These are phyloP conservation scores for Palloptera scutellata DNA, from an alignment of 2,888 invertebrate species.

Conservation along the genomic window DNA sequence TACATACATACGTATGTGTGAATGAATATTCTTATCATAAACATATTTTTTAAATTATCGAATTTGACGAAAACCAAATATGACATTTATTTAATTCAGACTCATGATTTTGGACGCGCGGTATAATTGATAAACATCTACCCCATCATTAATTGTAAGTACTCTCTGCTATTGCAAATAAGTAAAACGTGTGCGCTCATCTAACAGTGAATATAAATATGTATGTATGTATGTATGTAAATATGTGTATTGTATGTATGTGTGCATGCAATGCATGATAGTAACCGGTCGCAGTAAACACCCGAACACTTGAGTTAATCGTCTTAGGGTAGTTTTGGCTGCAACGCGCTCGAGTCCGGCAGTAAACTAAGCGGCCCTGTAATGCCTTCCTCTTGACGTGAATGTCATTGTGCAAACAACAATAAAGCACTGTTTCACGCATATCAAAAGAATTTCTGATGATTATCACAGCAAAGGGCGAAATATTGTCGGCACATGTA, in stretches of 20 bases:
- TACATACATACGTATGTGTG: too few species aligned
- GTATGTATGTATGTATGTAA: not conserved
- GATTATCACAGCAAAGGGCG: slow-evolving; percentile 62
- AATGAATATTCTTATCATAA: not conserved
- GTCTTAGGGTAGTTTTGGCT: slow-evolving; percentile 58
- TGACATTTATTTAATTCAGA: slow-evolving; percentile 64
- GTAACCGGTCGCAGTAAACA: slow-evolving; percentile 42
- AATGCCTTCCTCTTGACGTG: slow-evolving; percentile 44
- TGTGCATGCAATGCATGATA: slow-evolving; percentile 1
- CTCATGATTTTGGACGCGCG: slow-evolving; percentile 60
- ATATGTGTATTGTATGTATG: slow-evolving; percentile 3
- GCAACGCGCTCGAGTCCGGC: slow-evolving; percentile 34
- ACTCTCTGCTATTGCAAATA: slow-evolving; percentile 22
- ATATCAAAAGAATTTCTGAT: slow-evolving; percentile 54
- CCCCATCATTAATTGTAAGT: slow-evolving; percentile 35
- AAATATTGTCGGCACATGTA: slow-evolving; percentile 66
- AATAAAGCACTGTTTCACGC: slow-evolving; percentile 44
- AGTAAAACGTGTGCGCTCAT: not conserved
- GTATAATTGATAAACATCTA: slow-evolving; percentile 62
- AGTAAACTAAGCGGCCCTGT: slow-evolving; percentile 52
- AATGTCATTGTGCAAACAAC: slow-evolving; percentile 38
- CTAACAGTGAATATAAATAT: too few species aligned
- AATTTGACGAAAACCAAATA: slow-evolving; percentile 57
- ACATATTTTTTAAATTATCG: slow-evolving; percentile 32
- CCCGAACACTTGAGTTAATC: slow-evolving; percentile 57